These are phyloP conservation scores for Sorex fumeus DNA, from an alignment of 2,113 vertebrate species.

Conservation along the genomic window DNA sequence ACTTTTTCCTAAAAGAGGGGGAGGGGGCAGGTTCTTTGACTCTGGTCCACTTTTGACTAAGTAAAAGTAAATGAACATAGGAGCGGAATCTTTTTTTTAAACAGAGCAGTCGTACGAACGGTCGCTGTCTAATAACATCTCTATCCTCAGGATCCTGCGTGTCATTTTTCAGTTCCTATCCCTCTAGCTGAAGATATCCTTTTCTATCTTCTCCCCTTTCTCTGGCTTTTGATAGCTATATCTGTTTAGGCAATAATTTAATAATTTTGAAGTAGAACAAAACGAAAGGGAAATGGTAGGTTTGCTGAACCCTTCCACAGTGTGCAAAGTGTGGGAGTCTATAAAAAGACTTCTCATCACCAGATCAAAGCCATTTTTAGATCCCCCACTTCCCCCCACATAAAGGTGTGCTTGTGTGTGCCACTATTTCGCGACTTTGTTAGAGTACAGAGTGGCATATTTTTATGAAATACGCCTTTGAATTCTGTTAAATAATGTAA, in stretches of 20 bases:
- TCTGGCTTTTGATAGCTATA: neutral
- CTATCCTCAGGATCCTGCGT: neutral
- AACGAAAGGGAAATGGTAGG: neutral
- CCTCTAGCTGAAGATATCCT: neutral
- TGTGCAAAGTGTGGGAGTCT: neutral
- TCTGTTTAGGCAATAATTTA: slow-evolving; percentile 15
- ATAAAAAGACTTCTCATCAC: neutral
- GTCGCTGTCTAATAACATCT: neutral
- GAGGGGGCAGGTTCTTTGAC: neutral
- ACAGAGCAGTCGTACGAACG: neutral
- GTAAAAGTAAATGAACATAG: neutral
- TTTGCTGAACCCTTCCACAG: slow-evolving; percentile 39
- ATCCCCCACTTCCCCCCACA: too few species aligned
- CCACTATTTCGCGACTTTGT: slow-evolving; percentile 37
- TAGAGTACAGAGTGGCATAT: slow-evolving; percentile 55
- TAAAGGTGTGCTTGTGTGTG: neutral
- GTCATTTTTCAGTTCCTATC: neutral
- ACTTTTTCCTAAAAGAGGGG: slow-evolving; percentile 49
- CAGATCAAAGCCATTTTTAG: slow-evolving; percentile 49
- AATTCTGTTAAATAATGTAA: slow-evolving; percentile 72
- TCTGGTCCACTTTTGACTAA: slow-evolving; percentile 29
- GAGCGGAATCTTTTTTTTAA: slow-evolving; percentile 32
- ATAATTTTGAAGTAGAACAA: slow-evolving; percentile 59
- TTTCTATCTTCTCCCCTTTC: neutral
- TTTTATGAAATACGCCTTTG: slow-evolving; percentile 69